phyloP scores from a whole-genome alignment of 2,113 vertebrate genomes.

The Bubo bubo region DNA sequence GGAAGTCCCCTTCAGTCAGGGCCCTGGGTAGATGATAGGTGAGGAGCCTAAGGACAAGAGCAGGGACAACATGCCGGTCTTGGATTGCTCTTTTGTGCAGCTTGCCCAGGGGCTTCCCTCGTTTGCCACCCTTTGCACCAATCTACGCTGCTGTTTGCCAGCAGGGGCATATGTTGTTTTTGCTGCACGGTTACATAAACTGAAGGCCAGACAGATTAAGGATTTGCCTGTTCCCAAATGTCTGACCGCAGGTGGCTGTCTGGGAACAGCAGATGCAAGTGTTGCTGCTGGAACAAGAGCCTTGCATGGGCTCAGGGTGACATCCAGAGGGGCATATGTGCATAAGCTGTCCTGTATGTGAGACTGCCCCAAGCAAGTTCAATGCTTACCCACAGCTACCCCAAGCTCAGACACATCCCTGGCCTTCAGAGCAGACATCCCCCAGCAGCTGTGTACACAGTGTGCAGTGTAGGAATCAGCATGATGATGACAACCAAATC shows the following conservation, averaged over 20 bases:
- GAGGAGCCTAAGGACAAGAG: neutral
- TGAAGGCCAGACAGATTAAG: constrained; percentile 49
- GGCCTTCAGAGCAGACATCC: neutral
- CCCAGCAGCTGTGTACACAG: neutral
- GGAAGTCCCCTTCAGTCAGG: neutral
- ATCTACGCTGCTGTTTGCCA: neutral
- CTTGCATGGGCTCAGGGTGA: neutral
- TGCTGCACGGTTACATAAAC: constrained; percentile 29
- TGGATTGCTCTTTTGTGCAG: neutral
- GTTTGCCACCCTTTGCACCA: neutral
- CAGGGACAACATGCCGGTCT: rapidly evolving
- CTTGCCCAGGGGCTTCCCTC: neutral
- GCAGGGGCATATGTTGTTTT: neutral
- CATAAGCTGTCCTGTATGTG: neutral
- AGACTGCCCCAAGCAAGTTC: neutral
- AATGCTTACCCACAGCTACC: neutral
- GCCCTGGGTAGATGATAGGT: neutral
- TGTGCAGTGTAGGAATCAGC: neutral
- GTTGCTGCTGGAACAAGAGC: neutral
- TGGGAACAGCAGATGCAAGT: neutral
- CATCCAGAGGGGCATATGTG: neutral
- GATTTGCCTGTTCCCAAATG: constrained; percentile 37
- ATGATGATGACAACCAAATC: neutral
- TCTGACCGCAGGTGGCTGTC: neutral
- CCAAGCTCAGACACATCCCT: neutral